phyloP scores from a whole-genome alignment of 2,797 vertebrate species.

The Enoplosus armatus region DNA sequence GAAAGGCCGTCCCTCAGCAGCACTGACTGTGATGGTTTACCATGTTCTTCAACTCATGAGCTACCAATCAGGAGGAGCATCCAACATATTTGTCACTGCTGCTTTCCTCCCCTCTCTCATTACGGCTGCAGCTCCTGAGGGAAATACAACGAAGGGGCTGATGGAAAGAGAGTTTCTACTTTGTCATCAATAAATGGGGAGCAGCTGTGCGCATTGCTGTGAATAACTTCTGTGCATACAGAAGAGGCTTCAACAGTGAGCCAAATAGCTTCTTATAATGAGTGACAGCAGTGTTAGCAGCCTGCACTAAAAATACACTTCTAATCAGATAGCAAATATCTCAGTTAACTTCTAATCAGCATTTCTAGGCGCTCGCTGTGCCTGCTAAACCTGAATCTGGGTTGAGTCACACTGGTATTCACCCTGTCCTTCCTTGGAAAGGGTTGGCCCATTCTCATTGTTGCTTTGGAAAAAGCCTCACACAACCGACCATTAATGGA shows the following conservation, averaged over 20 bases:
- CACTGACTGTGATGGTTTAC: not conserved
- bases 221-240: not conserved
- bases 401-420: not conserved
- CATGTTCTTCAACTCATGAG: constrained; percentile 6
- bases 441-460: not conserved
- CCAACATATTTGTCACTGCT: not conserved
- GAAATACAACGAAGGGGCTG: not conserved
- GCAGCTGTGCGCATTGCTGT: not conserved
- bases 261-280: not conserved
- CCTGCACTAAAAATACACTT: not conserved
- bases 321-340: not conserved
- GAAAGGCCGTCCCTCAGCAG: not conserved
- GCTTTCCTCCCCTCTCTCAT: not conserved
- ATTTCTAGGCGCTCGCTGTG: not conserved
- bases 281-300: not conserved
- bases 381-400: not conserved
- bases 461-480: not conserved
- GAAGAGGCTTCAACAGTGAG: not conserved
- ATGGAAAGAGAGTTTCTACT: not conserved
- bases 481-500: not conserved
- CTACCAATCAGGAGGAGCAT: not conserved
- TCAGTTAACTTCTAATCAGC: not conserved
- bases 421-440: not conserved
- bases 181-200: not conserved
- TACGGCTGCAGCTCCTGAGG: constrained; percentile 6